Conservation (phyloP, 2,797 vertebrate species). For the Emys orbicularis region DNA sequence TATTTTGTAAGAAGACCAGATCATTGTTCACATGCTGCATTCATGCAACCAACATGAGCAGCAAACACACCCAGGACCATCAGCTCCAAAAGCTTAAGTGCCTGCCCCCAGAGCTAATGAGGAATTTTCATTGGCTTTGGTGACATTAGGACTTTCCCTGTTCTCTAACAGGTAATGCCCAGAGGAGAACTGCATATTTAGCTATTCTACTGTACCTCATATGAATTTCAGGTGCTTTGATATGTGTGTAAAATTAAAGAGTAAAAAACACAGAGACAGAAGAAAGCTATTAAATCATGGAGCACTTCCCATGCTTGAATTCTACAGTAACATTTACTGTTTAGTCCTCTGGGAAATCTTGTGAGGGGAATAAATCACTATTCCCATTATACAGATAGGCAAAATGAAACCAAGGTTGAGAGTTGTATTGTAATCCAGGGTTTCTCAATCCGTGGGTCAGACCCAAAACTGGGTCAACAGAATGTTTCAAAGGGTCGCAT, state of each 20-base stretch:
- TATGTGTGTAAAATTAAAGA: neutral
- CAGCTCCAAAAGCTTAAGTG: neutral
- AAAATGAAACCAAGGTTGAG: neutral
- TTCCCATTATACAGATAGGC: neutral
- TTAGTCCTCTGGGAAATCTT: neutral
- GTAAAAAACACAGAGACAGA: neutral
- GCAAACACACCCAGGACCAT: neutral
- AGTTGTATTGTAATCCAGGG: no score
- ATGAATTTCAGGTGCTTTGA: neutral
- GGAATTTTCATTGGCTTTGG: neutral
- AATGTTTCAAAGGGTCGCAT: no score
- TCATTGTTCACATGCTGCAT: neutral
- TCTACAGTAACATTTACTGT: neutral
- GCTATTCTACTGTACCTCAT: neutral
- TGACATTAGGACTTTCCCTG: neutral
- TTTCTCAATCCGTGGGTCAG: no score
- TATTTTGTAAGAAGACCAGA: neutral
- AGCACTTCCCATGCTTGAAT: neutral
- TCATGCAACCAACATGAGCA: neutral
- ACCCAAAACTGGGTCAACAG: no score
- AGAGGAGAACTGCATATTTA: neutral
- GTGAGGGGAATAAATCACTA: neutral
- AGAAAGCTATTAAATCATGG: neutral
- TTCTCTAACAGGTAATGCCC: neutral
- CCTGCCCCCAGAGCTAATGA: neutral